Evolutionary conservation across 2,888 invertebrate genomes (phyloP).

Genomic region (Drosophila mimetica): DNA sequence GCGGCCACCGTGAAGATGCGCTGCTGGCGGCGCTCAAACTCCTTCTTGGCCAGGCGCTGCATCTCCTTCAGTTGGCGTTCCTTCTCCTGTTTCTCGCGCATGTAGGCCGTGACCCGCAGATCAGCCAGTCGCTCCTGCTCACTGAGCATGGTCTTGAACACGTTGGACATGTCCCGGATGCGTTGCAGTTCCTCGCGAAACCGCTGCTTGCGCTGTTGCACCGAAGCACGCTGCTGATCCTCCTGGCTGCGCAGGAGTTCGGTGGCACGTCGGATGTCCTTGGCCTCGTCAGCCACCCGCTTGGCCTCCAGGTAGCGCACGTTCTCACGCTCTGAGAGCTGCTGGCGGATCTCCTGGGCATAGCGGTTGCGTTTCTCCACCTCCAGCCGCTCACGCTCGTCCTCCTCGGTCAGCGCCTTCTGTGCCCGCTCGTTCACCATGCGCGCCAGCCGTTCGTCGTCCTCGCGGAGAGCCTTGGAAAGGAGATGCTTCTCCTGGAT

Average conservation of each 20-base stretch:
- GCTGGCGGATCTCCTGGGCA: slow-evolving; percentile 82
- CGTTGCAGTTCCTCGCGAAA: slow-evolving; percentile 82
- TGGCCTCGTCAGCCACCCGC: slow-evolving; percentile 83
- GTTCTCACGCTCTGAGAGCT: slow-evolving; percentile 81
- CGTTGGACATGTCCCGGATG: slow-evolving; percentile 80
- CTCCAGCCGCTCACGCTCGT: slow-evolving; percentile 71
- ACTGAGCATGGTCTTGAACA: slow-evolving; percentile 82
- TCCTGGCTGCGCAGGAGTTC: slow-evolving; percentile 80
- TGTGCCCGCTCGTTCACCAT: slow-evolving; percentile 81
- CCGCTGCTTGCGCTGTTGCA: slow-evolving; percentile 75
- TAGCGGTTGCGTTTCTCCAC: slow-evolving; percentile 77
- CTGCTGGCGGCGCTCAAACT: slow-evolving; percentile 82
- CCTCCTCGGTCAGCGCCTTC: slow-evolving; percentile 79
- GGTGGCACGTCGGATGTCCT: slow-evolving; percentile 73
- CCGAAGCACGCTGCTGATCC: slow-evolving; percentile 72
- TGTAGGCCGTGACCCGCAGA: slow-evolving; percentile 82
- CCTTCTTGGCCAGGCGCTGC: slow-evolving; percentile 79
- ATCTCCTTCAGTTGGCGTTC: slow-evolving; percentile 80
- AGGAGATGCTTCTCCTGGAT: slow-evolving; percentile 87
- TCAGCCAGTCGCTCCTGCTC: slow-evolving; percentile 83
- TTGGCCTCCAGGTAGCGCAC: slow-evolving; percentile 82
- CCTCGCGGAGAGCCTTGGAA: slow-evolving; percentile 77
- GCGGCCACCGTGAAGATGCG: slow-evolving; percentile 79
- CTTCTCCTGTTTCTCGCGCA: slow-evolving; percentile 81
- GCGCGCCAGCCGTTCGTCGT: slow-evolving; percentile 82